Base-by-base conservation (phyloP, 2,797 vertebrate species). In the Gymnopithys bicolor region DNA sequence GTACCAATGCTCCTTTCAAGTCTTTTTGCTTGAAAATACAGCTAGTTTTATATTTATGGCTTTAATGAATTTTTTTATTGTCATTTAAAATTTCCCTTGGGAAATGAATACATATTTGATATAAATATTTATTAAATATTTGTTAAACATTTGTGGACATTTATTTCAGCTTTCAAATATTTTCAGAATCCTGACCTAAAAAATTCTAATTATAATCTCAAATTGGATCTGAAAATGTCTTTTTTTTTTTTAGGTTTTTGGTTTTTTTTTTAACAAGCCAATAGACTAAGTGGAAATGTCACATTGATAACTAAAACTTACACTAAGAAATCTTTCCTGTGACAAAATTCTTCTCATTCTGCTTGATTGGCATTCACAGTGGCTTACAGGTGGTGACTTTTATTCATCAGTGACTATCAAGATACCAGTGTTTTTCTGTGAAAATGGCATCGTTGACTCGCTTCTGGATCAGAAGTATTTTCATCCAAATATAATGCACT, bases 301-400 rank as follows among this genome's bases (percentile, higher is more conserved):
- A 48, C 66, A 51, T 0, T 35, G 35, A 56, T 68, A 51, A 39
- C 48, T 69, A 51, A 77, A 90, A 89, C 10, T 83, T 71, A 74
- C 52, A 71, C 28, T 73, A 19, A 60, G 27, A 94, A 73, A 86
- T 55, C 9, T 80, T 92, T 79, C 46, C 58, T 58, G 35, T 62
- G 76, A 75, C 82, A 92, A 92, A 93, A 59, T 81, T n/a, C 8
- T 89, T 90, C 56, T 79, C 45, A 24, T 84, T 89, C 68, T 91
- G 32, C 23, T 81, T 21, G 7, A 79, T 2, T 92, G 59, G 8
- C 87, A 74, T 73, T 25, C 25, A 22, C 30, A 59, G 35, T 51
- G 70, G 43, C 77, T 71, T 84, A 67, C 28, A 77, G 88, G 75
- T 53, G 37, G 45, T 67, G 63, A 59, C 88, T 91, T 92, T 70